Evolutionary conservation across 2,797 vertebrate species (phyloP), one percentile per base, ranked within the genome.

Genomic region (Luscinia luscinia): DNA sequence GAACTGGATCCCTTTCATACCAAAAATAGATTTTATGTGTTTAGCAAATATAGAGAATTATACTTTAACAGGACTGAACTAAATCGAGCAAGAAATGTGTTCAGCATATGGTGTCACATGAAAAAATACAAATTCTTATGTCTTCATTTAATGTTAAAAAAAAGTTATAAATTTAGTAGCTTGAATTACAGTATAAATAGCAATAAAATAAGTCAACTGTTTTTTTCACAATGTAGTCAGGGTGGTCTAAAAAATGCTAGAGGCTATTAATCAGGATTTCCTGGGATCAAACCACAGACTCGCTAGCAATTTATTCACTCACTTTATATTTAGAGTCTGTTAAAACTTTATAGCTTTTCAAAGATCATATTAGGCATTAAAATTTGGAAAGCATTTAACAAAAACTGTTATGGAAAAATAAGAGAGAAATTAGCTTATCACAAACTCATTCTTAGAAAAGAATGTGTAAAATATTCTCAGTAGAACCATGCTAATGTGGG

Each of bases 211-310:
- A 97, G 95, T 80, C 76, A 93, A 93, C 95, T 97, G 85, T 92
- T 97, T 95, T 97, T 95, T 96, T 62, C 92, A 95, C 94, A 93
- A 90, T 96, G 85, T 96, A 94, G 96, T 93, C 97, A 92, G 97
- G 97, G 97, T 98, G 97, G 97, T 97, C 97, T 97, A 43, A 75
- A 92, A 95, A 89, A 95, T 81, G 27, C 85, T 94, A 93, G 95
- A 89, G 62, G 87, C 95, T 96, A 96, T 98, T 97, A 98, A 96
- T 97, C 97, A 97, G 97, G 95, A 98, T 98, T 98, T 98, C 97
- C 97, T 97, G 97, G 94, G 96, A 98, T 97, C 95, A 97, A 96
- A 96, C 88, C 93, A 96, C 90, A 96, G 95, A 96, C 81, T 96
- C 93, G 45, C 76, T 58, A 87, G 90, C 89, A 95, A 93, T 97